Evolutionary conservation across 2,797 vertebrate species (phyloP).

Genomic region (Malurus leucopterus): DNA sequence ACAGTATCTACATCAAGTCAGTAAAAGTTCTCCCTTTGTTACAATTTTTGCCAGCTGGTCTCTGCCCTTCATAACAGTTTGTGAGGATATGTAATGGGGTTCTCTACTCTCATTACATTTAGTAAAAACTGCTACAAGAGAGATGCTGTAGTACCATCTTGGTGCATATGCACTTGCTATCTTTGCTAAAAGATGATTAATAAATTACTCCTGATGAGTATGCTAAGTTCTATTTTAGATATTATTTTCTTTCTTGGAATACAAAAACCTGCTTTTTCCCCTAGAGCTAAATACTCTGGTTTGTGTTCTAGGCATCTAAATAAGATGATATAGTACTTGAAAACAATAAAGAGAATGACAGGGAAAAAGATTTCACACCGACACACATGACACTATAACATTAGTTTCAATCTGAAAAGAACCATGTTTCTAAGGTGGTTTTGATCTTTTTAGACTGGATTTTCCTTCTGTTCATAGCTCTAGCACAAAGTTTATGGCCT

Average conservation of each 20-base stretch:
- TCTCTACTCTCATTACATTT: not conserved
- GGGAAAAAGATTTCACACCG: no score
- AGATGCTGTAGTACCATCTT: not conserved
- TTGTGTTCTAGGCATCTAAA: not conserved
- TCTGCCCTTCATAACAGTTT: not conserved
- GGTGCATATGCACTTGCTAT: not conserved
- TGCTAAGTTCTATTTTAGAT: not conserved
- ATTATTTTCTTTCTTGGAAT: not conserved
- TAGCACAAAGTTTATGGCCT: not conserved
- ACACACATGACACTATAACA: not conserved
- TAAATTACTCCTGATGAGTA: not conserved
- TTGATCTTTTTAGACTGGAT: not conserved
- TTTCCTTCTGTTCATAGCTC: not conserved
- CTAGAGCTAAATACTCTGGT: not conserved
- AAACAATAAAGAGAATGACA: not conserved
- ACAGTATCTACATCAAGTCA: not conserved
- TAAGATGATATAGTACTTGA: not conserved
- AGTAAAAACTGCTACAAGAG: not conserved
- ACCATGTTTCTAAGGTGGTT: not conserved
- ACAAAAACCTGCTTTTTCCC: not conserved
- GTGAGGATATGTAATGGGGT: not conserved
- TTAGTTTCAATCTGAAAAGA: not conserved
- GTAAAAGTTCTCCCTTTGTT: not conserved
- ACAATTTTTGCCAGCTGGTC: not conserved
- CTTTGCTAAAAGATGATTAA: not conserved